Conservation (phyloP, 1,140 invertebrate species). For the Lucilia sericata region DNA sequence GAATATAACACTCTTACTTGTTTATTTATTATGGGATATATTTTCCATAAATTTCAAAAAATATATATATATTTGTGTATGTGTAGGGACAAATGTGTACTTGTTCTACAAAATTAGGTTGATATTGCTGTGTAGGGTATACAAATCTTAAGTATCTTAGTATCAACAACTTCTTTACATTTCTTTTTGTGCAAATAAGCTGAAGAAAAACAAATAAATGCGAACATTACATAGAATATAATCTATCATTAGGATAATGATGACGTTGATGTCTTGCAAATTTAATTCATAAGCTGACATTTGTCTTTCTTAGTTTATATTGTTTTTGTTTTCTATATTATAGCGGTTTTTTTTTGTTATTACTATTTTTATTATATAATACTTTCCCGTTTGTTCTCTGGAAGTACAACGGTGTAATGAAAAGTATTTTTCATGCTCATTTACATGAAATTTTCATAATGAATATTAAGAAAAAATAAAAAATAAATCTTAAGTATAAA, state of each 20-base stretch:
- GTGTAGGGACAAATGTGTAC: too few relatives aligned
- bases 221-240: neutral
- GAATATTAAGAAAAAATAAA: neutral
- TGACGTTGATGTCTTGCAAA: constrained; percentile 51
- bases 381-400: neutral
- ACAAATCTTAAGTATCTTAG: too few relatives aligned
- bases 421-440: constrained; percentile 67
- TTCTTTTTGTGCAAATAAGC: too few relatives aligned
- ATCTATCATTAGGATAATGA: neutral
- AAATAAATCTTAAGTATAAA: neutral
- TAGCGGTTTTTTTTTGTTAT: too few relatives aligned
- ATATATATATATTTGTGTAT: too few relatives aligned
- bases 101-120: too few relatives aligned
- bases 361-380: too few relatives aligned
- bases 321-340: neutral
- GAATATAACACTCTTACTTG: too few relatives aligned
- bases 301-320: constrained; percentile 56
- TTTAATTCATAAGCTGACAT: constrained; percentile 67
- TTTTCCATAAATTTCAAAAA: too few relatives aligned
- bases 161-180: too few relatives aligned
- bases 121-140: too few relatives aligned
- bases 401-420: constrained; percentile 52
- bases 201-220: neutral
- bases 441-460: constrained; percentile 67
- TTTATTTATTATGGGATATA: too few relatives aligned